Percentiles rank a stretch among this genome's conserved stretches.
phyloP scores from a whole-genome alignment of 2,888 invertebrate species.

The Psylliodes chrysocephalus region DNA sequence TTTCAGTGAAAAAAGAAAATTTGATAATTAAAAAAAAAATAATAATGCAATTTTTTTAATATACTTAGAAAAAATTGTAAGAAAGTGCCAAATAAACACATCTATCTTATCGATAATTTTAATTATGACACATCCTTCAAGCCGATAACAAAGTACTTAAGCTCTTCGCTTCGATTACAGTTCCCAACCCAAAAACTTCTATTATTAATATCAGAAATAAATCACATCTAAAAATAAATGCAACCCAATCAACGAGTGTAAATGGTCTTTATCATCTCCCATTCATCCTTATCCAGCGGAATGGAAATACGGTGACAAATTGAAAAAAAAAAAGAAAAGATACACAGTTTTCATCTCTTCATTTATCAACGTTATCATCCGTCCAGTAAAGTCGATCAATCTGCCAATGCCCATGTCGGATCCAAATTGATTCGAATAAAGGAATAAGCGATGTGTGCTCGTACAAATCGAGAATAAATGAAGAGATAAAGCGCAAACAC shows the following conservation, averaged over 20 bases:
- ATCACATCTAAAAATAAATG: conserved; percentile 3
- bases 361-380: neutral
- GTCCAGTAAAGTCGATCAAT: neutral
- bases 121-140: no score
- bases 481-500: neutral
- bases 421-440: conserved; percentile 3
- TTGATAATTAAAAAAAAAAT: no score
- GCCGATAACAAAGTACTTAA: neutral
- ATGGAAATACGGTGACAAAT: neutral
- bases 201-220: conserved; percentile 11
- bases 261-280: neutral
- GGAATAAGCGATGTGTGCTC: neutral
- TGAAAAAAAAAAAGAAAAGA: neutral
- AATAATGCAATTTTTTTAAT: no score
- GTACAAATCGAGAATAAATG: neutral
- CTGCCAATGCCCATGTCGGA: neutral
- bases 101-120: no score
- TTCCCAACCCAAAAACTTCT: neutral
- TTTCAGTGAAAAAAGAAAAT: no score
- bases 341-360: neutral
- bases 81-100: no score
- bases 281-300: neutral
- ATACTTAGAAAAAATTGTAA: no score
- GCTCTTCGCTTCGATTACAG: neutral
- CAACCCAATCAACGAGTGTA: conserved; percentile 1